A percentile compares a stretch with the other conserved stretches of the same genome.
These are phyloP conservation scores for Lysandra bellargus DNA, from an alignment of 2,888 invertebrate species.

Conservation along the genomic window DNA sequence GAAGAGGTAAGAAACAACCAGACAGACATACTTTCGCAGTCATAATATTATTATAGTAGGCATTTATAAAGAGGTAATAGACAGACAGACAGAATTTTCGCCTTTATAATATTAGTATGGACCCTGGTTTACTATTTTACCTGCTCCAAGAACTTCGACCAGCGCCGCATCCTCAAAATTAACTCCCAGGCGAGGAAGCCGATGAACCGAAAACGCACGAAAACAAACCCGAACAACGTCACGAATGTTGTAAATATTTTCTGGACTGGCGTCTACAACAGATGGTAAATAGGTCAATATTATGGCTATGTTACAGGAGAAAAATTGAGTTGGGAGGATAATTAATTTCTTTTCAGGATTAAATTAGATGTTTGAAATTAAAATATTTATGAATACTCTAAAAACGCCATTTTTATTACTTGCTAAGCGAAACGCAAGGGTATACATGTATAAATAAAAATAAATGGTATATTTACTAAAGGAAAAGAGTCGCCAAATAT, in stretches of 20 bases:
- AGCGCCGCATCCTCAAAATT: conserved; percentile 53
- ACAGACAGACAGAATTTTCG: no score
- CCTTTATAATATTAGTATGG: neutral
- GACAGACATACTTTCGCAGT: no score
- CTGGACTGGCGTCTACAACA: conserved; percentile 49
- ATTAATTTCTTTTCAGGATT: neutral
- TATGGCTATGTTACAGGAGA: neutral
- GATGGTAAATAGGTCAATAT: neutral
- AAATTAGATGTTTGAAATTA: no score
- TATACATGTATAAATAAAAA: no score
- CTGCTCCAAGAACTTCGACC: conserved; percentile 59
- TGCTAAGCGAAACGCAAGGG: no score
- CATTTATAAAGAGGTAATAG: no score
- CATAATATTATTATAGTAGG: no score
- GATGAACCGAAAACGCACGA: conserved; percentile 61
- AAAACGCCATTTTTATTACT: no score
- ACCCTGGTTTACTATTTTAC: conserved; percentile 47
- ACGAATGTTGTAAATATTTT: conserved; percentile 61
- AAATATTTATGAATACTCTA: no score
- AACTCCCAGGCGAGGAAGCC: conserved; percentile 67
- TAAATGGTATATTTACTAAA: conserved; percentile 46
- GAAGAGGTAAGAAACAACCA: no score
- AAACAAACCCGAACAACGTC: conserved; percentile 62
- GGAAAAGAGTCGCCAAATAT: conserved; percentile 71
- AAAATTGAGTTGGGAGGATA: neutral